Evolutionary conservation across 2,113 vertebrate species (phyloP).

Genomic region (Pholis gunnellus): DNA sequence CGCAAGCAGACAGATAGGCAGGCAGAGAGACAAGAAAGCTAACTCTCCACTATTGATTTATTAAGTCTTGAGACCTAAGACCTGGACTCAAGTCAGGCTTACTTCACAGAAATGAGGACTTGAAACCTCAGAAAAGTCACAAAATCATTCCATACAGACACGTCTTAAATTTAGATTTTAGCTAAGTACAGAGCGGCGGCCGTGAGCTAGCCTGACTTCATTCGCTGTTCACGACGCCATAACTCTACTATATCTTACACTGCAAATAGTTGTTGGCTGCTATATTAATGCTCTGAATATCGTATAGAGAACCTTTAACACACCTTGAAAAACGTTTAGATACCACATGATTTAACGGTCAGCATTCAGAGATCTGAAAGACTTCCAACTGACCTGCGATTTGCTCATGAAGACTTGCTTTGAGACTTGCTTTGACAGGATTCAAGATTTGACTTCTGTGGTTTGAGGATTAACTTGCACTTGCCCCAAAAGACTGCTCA

Average conservation of each 20-base stretch:
- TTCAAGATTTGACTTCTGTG: neutral
- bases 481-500: neutral
- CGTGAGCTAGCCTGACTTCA: no score
- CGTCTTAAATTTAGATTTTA: neutral
- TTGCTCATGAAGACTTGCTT: neutral
- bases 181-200: neutral
- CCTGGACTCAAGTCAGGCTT: neutral
- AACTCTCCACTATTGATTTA: neutral
- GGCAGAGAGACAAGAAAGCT: slow-evolving; percentile 21
- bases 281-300: neutral
- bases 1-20: slow-evolving; percentile 35
- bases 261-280: neutral
- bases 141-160: neutral
- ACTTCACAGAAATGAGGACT: neutral
- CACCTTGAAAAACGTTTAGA: neutral
- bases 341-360: neutral
- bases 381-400: neutral
- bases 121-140: neutral
- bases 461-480: neutral
- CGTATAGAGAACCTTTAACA: neutral
- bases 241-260: neutral
- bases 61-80: neutral
- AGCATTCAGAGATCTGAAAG: neutral
- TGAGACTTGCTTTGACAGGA: neutral
- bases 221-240: neutral